A percentile compares a stretch with the other conserved stretches of the same genome.
phyloP scores from a whole-genome alignment of 2,797 vertebrate species.

The Acrocephalus scirpaceus region DNA sequence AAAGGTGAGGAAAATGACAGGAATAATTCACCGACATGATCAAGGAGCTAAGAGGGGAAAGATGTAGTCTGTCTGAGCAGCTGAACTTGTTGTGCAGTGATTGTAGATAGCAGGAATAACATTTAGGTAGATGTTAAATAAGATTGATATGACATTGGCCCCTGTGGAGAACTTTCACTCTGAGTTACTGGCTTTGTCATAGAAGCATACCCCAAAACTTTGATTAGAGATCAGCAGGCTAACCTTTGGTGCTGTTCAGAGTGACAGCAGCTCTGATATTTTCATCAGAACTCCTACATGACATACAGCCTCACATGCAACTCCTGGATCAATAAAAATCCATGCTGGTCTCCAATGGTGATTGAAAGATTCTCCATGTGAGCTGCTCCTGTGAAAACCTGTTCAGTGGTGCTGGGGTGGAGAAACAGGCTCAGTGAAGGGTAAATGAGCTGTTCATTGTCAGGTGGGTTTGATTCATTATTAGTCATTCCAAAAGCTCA shows the following conservation, averaged over 20 bases:
- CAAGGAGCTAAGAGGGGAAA: background rate
- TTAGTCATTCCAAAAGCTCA: slow-evolving; percentile 5
- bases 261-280: slow-evolving; percentile 55
- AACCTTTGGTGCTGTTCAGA: slow-evolving; percentile 19
- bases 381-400: background rate
- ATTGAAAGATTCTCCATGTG: slow-evolving; percentile 19
- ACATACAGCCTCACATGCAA: background rate
- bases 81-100: slow-evolving; percentile 21
- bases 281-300: slow-evolving; percentile 41
- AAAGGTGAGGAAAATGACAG: slow-evolving; percentile 27
- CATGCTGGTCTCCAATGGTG: background rate
- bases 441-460: background rate
- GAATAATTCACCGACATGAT: slow-evolving; percentile 13
- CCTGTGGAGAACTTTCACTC: slow-evolving; percentile 17
- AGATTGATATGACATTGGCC: slow-evolving; percentile 25
- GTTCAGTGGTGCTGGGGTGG: background rate
- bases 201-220: slow-evolving; percentile 19
- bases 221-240: slow-evolving; percentile 31
- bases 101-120: background rate
- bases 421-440: background rate
- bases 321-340: slow-evolving; percentile 43
- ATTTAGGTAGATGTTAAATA: slow-evolving; percentile 51
- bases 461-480: slow-evolving; percentile 11
- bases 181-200: slow-evolving; percentile 24
- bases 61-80: background rate